Evolutionary conservation across 2,797 vertebrate species (phyloP), one percentile per base, ranked within the genome.

Genomic region (Enteromius mattozi): DNA sequence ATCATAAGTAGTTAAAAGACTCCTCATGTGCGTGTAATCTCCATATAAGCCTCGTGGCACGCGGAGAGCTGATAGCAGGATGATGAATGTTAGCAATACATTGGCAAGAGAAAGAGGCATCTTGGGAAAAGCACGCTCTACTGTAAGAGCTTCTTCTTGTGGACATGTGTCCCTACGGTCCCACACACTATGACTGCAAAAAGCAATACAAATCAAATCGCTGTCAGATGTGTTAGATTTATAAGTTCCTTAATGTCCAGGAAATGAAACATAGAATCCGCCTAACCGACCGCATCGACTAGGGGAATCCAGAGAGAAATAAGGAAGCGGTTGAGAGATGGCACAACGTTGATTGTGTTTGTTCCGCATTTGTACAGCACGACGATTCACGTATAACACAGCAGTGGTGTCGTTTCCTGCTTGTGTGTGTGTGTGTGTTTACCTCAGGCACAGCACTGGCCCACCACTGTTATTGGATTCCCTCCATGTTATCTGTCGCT

Each of bases 161-260:
- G 84, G 75, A 75, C 59, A 56, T 59, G 45, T 71, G 69, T 86
- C 80, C 78, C 72, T 65, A 7, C 8, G 78, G 83, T 61, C 61
- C 33, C 42, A 42, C 49, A 42, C 70, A 45, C 45, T 65, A 78
- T 30, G 54, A 78, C 68, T 81, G 72, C 24, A 72, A 82, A 87
- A 85, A 86, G 78, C 80, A 79, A 83, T 89, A 86, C 85, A 83
- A 86, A 88, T 87, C 85, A 85, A 88, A 87, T 88, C 45, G 74
- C 42, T 85, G 87, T 76, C 76, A 65, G 54, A 86, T 78, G 81
- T 85, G 87, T 88, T 81, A 70, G 85, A 87, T 89, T 86, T 88
- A 85, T 83, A 85, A 75, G 83, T 72, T 80, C 47, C 56, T 85
- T 89, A 85, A 88, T 82, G 71, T 86, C 61, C 77, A 81, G 78